phyloP scores from a whole-genome alignment of 2,888 invertebrate species.

The Caprella mutica region DNA sequence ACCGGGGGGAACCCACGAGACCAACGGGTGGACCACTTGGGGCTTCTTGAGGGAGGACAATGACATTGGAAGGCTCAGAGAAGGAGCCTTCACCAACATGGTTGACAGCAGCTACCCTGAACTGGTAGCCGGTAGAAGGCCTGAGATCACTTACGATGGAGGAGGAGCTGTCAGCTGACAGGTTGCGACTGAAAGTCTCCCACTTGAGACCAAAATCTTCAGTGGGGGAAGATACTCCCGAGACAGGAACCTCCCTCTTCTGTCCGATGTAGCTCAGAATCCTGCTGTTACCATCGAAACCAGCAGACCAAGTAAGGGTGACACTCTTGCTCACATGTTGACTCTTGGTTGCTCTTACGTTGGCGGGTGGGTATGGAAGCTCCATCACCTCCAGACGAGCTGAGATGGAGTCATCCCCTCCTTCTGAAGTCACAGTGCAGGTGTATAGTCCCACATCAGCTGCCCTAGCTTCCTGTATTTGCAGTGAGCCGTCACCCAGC shows the following conservation, averaged over 20 bases:
- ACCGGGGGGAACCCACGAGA: constrained; percentile 86
- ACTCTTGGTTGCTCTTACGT: constrained; percentile 57
- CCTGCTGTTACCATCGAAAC: constrained; percentile 94
- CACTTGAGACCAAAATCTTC: constrained; percentile 55
- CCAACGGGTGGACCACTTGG: constrained; percentile 92
- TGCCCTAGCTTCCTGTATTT: constrained; percentile 76
- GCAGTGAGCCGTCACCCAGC: constrained; percentile 68
- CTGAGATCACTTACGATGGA: constrained; percentile 70
- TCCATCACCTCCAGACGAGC: constrained; percentile 82
- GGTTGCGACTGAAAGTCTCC: constrained; percentile 75
- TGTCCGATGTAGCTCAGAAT: constrained; percentile 86
- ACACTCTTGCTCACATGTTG: constrained; percentile 53
- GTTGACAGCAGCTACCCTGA: constrained; percentile 92
- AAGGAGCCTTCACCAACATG: constrained; percentile 88
- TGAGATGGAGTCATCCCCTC: constrained; percentile 81
- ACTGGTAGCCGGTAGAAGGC: constrained; percentile 91
- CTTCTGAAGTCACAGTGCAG: constrained; percentile 71
- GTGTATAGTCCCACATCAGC: constrained; percentile 89
- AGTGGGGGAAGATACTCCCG: constrained; percentile 16
- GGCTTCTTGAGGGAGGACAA: constrained; percentile 62
- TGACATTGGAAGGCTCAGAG: constrained; percentile 74
- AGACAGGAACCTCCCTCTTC: constrained; percentile 64
- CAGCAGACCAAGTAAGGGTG: constrained; percentile 86
- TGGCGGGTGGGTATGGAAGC: constrained; percentile 83
- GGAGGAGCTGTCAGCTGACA: constrained; percentile 66